Evolutionary conservation across 2,797 vertebrate species (phyloP).

Genomic region (Pelobates cultripes): DNA sequence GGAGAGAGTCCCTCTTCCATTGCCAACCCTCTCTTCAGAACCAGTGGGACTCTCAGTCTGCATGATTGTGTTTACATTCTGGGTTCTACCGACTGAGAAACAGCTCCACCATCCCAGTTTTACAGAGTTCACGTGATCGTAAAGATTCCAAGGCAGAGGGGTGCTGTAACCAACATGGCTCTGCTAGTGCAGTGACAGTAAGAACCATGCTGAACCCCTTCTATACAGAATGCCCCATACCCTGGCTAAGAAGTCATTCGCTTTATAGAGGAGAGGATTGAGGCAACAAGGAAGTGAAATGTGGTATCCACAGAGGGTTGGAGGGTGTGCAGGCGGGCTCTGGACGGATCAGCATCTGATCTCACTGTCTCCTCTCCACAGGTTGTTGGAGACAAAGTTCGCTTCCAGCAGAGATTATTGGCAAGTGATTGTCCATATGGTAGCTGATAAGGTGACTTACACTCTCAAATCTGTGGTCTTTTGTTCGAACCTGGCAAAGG

Average conservation of each 20-base stretch:
- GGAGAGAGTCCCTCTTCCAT: neutral
- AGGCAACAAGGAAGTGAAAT: neutral
- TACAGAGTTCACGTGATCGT: neutral
- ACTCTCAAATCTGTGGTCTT: constrained; percentile 95
- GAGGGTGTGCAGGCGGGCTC: neutral
- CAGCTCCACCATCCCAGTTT: neutral
- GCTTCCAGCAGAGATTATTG: constrained; percentile 87
- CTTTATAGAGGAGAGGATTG: neutral
- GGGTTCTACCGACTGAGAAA: no score
- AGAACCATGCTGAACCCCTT: neutral
- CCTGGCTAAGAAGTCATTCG: neutral
- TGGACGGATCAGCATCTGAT: neutral
- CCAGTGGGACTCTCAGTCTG: no score
- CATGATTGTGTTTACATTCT: neutral
- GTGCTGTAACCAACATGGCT: neutral
- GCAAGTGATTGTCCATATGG: constrained; percentile 98
- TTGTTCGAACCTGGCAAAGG: constrained; percentile 85
- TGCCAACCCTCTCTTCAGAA: neutral
- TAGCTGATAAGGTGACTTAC: constrained; percentile 98
- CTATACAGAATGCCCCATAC: neutral
- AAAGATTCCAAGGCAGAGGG: no score
- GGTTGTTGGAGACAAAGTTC: constrained; percentile 84
- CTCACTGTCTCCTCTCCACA: constrained; percentile 87
- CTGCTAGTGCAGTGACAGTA: neutral
- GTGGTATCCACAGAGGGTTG: constrained; percentile 33